Conservation (phyloP, 2,113 vertebrate species). For the Columba janthina region DNA sequence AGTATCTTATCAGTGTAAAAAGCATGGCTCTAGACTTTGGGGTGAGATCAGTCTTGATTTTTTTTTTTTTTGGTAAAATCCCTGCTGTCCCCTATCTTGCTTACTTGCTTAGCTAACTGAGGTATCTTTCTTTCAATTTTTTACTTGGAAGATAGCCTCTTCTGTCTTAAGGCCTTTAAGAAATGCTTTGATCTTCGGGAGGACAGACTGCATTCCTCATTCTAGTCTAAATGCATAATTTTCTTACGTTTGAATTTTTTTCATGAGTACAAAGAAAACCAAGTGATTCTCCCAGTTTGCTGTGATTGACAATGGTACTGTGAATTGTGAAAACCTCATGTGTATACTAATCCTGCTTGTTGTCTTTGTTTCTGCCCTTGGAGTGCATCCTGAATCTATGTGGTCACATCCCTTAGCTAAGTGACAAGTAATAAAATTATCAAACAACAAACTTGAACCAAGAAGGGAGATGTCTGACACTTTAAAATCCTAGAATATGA, state of each 20-base stretch:
- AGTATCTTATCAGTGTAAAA: not conserved
- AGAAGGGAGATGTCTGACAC: not conserved
- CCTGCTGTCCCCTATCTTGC: not conserved
- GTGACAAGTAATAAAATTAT: not conserved
- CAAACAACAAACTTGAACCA: not conserved
- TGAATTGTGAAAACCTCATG: not conserved
- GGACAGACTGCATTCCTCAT: not conserved
- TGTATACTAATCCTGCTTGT: not conserved
- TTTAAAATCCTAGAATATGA: not conserved
- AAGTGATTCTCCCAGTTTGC: not conserved
- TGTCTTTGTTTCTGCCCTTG: not conserved
- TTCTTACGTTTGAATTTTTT: not conserved
- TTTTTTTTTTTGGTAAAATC: not conserved
- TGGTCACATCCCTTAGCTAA: not conserved
- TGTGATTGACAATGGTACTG: not conserved
- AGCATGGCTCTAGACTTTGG: not conserved
- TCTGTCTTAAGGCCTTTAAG: not conserved
- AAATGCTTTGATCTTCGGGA: not conserved
- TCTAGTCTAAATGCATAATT: not conserved
- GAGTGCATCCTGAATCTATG: not conserved
- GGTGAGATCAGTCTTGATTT: not conserved
- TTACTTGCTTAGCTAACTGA: not conserved
- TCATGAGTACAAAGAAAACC: not conserved
- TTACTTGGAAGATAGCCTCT: not conserved
- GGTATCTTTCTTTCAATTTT: not conserved